phyloP scores from a whole-genome alignment of 2,888 invertebrate species.

The Sesia bembeciformis region DNA sequence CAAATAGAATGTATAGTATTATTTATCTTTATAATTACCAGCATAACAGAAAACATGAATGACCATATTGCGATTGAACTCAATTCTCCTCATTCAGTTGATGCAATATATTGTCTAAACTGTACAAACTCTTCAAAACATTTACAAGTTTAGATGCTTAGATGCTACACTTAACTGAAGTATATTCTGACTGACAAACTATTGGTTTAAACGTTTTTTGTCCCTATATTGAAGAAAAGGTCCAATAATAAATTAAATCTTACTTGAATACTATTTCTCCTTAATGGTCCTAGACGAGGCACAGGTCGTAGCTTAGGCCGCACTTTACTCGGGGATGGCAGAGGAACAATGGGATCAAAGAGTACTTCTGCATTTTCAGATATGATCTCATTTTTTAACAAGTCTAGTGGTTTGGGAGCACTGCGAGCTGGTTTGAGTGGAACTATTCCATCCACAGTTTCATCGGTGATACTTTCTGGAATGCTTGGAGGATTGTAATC shows the following conservation, averaged over 20 bases:
- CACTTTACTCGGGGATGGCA: constrained; percentile 77
- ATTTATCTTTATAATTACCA: no score
- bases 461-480: constrained; percentile 40
- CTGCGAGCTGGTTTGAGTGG: constrained; percentile 36
- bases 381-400: constrained; percentile 58
- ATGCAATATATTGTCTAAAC: no score
- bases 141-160: no score
- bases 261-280: constrained; percentile 79
- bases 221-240: not conserved
- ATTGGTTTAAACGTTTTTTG: not conserved
- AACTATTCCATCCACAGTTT: constrained; percentile 58
- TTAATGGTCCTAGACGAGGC: constrained; percentile 76
- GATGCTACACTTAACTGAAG: no score
- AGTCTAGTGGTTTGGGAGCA: constrained; percentile 44
- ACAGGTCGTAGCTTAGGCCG: constrained; percentile 80
- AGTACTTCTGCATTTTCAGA: constrained; percentile 60
- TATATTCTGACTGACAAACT: not conserved
- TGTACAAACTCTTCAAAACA: no score
- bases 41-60: no score
- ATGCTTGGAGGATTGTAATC: constrained; percentile 46
- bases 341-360: constrained; percentile 65
- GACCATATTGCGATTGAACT: no score
- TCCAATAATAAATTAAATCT: constrained; percentile 7
- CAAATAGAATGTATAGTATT: no score
- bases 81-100: no score